Percentiles rank a stretch among this genome's conserved stretches.
These are phyloP conservation scores for Deilephila elpenor DNA, from an alignment of 2,888 invertebrate species.

Conservation along the genomic window DNA sequence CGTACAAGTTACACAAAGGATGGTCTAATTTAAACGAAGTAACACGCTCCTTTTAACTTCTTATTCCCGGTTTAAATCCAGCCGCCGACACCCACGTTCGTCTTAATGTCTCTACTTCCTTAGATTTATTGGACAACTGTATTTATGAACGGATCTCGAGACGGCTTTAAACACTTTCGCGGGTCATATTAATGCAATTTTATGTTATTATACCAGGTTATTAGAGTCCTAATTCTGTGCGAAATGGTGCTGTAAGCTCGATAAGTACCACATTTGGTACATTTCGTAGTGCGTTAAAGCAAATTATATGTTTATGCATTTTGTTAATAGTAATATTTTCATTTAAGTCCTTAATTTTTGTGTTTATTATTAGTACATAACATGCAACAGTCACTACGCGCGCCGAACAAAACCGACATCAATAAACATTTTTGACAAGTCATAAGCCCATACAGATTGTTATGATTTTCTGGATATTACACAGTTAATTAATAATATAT, in stretches of 20 bases:
- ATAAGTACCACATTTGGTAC: not conserved
- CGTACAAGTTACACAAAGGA: constrained; percentile 17
- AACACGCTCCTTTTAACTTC: constrained; percentile 61
- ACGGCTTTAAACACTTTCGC: constrained; percentile 30
- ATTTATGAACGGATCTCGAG: constrained; percentile 60
- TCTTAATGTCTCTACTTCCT: constrained; percentile 64
- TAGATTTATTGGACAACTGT: constrained; percentile 67
- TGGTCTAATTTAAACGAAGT: constrained; percentile 59
- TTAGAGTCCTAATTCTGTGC: constrained; percentile 25
- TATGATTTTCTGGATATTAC: constrained; percentile 11
- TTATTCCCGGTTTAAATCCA: constrained; percentile 68
- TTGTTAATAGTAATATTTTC: not conserved
- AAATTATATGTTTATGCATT: not conserved
- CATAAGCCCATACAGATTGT: not conserved
- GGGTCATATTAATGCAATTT: constrained; percentile 33
- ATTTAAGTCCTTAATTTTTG: not conserved
- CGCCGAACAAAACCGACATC: not conserved
- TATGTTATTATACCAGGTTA: constrained; percentile 30
- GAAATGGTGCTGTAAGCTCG: constrained; percentile 23
- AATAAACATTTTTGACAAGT: not conserved
- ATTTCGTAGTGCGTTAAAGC: not conserved
- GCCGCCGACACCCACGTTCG: constrained; percentile 61
- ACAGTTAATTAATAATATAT: constrained; percentile 31
- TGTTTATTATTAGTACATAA: not conserved
- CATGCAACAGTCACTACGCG: not conserved